These are phyloP conservation scores for Etheostoma spectabile DNA, from an alignment of 2,113 vertebrate species.

Conservation along the genomic window DNA sequence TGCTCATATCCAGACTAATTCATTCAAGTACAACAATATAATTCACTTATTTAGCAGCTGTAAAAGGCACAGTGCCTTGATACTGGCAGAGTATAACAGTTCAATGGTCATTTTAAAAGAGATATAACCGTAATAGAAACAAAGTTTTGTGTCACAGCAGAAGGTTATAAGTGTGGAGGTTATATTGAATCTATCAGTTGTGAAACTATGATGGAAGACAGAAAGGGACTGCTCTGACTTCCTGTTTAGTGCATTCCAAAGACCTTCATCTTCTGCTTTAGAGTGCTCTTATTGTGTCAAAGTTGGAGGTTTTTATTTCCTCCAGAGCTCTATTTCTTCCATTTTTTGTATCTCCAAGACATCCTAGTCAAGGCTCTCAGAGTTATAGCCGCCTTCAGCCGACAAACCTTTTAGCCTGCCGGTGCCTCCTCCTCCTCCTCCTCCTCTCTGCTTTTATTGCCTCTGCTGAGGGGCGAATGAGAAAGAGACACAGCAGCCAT, in stretches of 20 bases:
- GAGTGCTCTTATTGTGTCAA: constrained; percentile 28
- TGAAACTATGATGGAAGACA: constrained; percentile 20
- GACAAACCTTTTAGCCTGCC: constrained; percentile 55
- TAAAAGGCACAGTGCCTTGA: not conserved
- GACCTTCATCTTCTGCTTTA: constrained; percentile 23
- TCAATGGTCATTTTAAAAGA: not conserved
- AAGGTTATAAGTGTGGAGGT: constrained; percentile 1
- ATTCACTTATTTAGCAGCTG: not conserved
- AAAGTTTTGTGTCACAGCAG: not conserved
- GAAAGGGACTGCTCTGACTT: constrained; percentile 18
- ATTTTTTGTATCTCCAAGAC: constrained; percentile 32
- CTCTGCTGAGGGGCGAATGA: constrained; percentile 58
- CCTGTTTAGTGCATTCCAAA: constrained; percentile 26
- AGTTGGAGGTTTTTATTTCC: constrained; percentile 55
- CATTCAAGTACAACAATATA: not conserved
- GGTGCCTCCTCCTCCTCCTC: constrained; percentile 17
- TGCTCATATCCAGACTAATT: not conserved
- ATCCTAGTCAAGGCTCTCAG: constrained; percentile 59
- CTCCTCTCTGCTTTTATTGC: constrained; percentile 64
- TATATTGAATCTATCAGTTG: constrained; percentile 37
- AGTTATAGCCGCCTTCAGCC: constrained; percentile 64
- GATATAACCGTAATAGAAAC: not conserved
- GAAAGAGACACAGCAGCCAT: constrained; percentile 31
- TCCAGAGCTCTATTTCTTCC: constrained; percentile 1
- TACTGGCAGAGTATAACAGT: not conserved